Base-by-base conservation (phyloP, 2,113 vertebrate genomes). In the Myxocyprinus asiaticus region DNA sequence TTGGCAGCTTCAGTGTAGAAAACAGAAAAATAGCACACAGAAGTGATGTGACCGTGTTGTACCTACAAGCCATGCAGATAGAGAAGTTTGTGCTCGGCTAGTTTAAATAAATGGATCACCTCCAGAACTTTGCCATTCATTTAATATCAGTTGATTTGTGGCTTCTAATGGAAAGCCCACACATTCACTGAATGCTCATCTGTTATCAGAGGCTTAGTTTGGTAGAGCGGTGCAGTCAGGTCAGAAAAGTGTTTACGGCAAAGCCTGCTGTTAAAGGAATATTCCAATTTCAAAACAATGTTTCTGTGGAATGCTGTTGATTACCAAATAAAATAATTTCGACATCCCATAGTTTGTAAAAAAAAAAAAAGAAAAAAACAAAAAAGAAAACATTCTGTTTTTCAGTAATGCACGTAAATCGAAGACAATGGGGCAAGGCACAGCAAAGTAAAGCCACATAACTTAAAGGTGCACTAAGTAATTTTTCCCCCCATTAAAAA, bases 11-110 rank as follows among this genome's bases (percentile, higher is more conserved):
- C 71, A 56, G 22, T 43, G 51, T 43, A 42, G 22, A 33, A 84
- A 76, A 94, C 90, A 87, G 86, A 88, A 91, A 33, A 33, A 33
- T 33, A 33, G 22, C 22, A 33, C 22, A 33, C 22, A 33, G 22
- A 33, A 33, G 22, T 48, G 81, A 10, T 50, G 70, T 22, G 53
- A 67, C 59, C 43, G 64, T 62, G 59, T 53, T 94, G 86, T 92
- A 80, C 78, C 91, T 78, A 72, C 70, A 90, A 87, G 85, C 88
- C 87, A 95, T 95, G 94, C 94, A 94, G 89, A 90, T 89, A 91
- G 91, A 92, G 92, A 67, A 71, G 55, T 66, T 77, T 89, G 91
- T 86, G 80, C 85, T 81, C 83, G 88, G 93, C 92, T 91, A 92
- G 22, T 88, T 89, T 47, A 76, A 48, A 62, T 15, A 69, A 51